phyloP scores from a whole-genome alignment of 2,888 invertebrate species.

The Monoplex corrugatus region DNA sequence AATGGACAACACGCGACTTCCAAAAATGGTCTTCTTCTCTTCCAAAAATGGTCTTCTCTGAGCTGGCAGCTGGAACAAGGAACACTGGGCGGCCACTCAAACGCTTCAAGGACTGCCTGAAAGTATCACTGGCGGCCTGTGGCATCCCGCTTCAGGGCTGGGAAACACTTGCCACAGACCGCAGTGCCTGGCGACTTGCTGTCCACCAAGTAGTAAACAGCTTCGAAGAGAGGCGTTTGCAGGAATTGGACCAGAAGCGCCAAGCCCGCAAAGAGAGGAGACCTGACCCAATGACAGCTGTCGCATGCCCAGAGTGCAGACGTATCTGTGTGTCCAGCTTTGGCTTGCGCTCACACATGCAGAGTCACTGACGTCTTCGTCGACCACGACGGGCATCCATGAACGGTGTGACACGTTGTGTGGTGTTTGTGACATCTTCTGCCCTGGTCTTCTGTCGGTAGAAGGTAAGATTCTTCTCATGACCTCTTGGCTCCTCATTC shows the following conservation, averaged over 20 bases:
- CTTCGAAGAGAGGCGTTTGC: background rate
- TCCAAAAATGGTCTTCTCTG: too few species aligned
- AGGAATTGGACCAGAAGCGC: background rate
- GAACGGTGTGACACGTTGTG: too few species aligned
- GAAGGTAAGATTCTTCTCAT: too few species aligned
- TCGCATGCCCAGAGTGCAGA: background rate
- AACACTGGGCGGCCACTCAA: background rate
- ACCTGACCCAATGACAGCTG: background rate
- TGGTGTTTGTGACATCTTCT: too few species aligned
- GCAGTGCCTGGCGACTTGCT: background rate
- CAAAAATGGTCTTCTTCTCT: too few species aligned
- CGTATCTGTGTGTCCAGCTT: background rate
- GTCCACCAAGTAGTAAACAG: background rate
- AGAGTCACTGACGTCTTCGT: background rate
- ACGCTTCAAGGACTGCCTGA: background rate
- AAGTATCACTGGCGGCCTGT: background rate
- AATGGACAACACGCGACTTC: too few species aligned
- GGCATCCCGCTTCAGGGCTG: background rate
- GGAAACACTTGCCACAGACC: background rate
- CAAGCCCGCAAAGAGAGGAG: background rate
- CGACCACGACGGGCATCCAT: background rate
- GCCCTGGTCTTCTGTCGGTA: too few species aligned
- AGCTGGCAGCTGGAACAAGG: too few species aligned
- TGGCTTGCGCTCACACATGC: background rate
- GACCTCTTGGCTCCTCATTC: too few species aligned